These are phyloP conservation scores for Hipposideros armiger DNA, from an alignment of 2,113 vertebrate genomes.

Conservation along the genomic window DNA sequence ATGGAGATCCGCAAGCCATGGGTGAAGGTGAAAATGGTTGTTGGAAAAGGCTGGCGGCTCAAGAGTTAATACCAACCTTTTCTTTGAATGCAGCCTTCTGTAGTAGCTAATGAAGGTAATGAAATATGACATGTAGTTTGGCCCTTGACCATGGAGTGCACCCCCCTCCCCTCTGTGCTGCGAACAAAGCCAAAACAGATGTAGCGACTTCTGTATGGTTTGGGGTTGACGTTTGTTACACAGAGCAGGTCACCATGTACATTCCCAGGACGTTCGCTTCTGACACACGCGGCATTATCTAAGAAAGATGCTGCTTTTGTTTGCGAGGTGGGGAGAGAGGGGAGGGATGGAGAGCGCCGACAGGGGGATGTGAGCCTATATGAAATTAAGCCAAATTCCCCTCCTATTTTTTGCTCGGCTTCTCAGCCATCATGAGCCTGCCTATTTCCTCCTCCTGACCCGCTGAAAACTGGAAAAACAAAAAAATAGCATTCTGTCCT, in stretches of 20 bases:
- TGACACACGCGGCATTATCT: conserved; percentile 76
- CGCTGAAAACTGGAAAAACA: neutral
- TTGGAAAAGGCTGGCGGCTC: conserved; percentile 72
- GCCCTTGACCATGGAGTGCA: conserved; percentile 89
- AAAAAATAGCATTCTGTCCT: conserved; percentile 16
- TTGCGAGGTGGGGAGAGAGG: neutral
- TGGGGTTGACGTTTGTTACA: conserved; percentile 84
- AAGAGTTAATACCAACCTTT: conserved; percentile 87
- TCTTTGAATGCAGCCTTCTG: conserved; percentile 86
- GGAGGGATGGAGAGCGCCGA: neutral
- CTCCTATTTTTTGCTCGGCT: neutral
- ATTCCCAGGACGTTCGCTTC: conserved; percentile 77
- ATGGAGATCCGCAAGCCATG: neutral
- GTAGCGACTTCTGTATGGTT: conserved; percentile 85
- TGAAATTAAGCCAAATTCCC: neutral
- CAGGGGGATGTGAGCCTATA: fast-evolving
- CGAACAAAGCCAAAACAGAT: conserved; percentile 91
- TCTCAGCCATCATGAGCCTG: fast-evolving
- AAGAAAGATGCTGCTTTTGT: conserved; percentile 70
- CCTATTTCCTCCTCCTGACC: neutral
- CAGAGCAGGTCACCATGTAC: conserved; percentile 80
- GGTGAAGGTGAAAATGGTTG: conserved; percentile 52
- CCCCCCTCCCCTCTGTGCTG: conserved; percentile 86
- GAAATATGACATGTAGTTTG: conserved; percentile 92
- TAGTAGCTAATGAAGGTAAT: conserved; percentile 92